Evolutionary conservation across 2,797 vertebrate genomes (phyloP), one percentile per base, ranked within the genome.

Genomic region (Coilia nasus): DNA sequence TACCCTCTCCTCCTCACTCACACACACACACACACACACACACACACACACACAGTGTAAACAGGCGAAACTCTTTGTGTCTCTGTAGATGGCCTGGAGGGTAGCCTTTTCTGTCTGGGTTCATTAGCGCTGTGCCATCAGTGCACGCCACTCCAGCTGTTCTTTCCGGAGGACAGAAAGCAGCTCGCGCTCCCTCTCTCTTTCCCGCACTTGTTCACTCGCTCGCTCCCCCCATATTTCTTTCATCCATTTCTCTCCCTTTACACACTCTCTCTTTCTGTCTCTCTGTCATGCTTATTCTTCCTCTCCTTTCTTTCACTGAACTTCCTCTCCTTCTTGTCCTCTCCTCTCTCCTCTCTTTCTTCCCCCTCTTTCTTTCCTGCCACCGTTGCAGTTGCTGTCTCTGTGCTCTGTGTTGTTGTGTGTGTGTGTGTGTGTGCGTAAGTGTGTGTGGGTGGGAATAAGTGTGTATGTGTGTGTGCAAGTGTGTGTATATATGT

Each of bases 361-460:
- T 9, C 50, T 54, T 14, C 14, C 14, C 50, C 9, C 50, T 54
- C 14, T 54, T 54, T 54, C 50, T 54, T 54, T 54, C 50, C n/a
- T 44, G 31, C 71, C 71, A 78, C 71, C 71, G 19, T 31, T 78
- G 41, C 31, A 78, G 71, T 78, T 78, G 31, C 71, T 21, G 71
- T 78, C 71, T 78, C 14, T 41, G 35, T 19, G 4, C 6, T 44
- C 35, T 19, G 71, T 78, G 85, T 56, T 85, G 82, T 85, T 86
- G 86, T 78, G 84, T 87, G 14, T 54, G 50, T 54, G 50, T 54
- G 9, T 1, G 50, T 54, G 7, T 3, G 50, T 54, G 50, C 7
- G 2, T 54, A 14, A 3, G 7, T 54, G 7, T 54, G 50, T 54
- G 50, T 54, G 50, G 3, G 50, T 54, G 50, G 3, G 50, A 1